These are phyloP conservation scores for Psittacula derbiana DNA, from an alignment of 2,797 vertebrate genomes.

Conservation along the genomic window DNA sequence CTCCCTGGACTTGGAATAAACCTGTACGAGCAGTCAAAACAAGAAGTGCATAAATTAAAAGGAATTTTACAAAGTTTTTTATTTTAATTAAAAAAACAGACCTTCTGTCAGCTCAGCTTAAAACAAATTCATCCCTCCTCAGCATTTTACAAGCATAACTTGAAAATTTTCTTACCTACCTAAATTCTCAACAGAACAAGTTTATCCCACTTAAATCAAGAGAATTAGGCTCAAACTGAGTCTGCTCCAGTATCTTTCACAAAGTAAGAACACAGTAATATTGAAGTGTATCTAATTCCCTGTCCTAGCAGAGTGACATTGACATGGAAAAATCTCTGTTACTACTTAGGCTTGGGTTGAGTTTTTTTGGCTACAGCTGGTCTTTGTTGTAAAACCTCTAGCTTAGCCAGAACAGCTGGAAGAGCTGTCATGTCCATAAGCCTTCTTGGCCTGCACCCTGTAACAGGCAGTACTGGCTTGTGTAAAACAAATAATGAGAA, in stretches of 20 bases:
- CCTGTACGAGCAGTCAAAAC: neutral
- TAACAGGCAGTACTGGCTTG: neutral
- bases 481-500: neutral
- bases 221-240: neutral
- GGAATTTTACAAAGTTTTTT: neutral
- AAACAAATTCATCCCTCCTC: neutral
- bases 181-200: neutral
- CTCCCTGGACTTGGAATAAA: neutral
- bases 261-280: neutral
- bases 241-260: neutral
- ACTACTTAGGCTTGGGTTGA: neutral
- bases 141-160: neutral
- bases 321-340: neutral
- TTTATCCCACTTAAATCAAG: neutral
- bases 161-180: neutral
- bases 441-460: neutral
- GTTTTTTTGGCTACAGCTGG: neutral
- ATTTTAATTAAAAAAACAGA: neutral
- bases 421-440: neutral
- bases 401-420: neutral
- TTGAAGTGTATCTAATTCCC: neutral
- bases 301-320: neutral
- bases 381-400: neutral
- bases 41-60: neutral
- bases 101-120: neutral